Percentiles rank a stretch among this genome's conserved stretches.
Evolutionary conservation across 2,113 vertebrate genomes (phyloP).

Genomic region (Amphiprion percula): DNA sequence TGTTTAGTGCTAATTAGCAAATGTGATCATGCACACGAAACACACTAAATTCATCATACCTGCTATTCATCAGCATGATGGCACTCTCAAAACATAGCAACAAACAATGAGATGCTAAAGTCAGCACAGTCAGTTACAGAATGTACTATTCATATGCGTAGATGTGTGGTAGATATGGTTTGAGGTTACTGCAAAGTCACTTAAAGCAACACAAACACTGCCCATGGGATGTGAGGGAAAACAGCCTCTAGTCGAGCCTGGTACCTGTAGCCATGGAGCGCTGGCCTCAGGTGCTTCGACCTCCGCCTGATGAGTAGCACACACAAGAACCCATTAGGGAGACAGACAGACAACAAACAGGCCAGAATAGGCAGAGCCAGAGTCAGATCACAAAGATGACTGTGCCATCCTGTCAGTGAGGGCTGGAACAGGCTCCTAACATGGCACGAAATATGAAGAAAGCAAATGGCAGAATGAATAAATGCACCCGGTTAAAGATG

Average conservation of each 20-base stretch:
- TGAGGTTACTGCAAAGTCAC: not conserved
- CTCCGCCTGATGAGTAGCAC: slow-evolving; percentile 32
- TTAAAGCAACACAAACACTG: slow-evolving; percentile 20
- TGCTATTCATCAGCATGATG: no score
- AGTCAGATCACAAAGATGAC: slow-evolving; percentile 12
- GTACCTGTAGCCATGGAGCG: slow-evolving; percentile 24
- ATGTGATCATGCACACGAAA: no score
- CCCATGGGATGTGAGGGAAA: not conserved
- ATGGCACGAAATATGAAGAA: slow-evolving; percentile 8
- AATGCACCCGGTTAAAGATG: slow-evolving; percentile 28
- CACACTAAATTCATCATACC: no score
- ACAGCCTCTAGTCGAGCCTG: slow-evolving; percentile 23
- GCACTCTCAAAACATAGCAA: no score
- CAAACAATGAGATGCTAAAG: no score
- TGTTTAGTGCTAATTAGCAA: no score
- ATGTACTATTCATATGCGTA: not conserved
- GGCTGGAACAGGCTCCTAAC: slow-evolving; percentile 5
- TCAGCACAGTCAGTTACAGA: not conserved
- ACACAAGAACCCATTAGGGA: slow-evolving; percentile 57
- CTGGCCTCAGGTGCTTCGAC: slow-evolving; percentile 43
- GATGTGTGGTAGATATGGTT: not conserved
- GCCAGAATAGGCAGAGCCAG: slow-evolving; percentile 18
- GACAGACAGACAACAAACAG: slow-evolving; percentile 40
- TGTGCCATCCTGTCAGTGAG: slow-evolving; percentile 23
- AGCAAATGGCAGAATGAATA: slow-evolving; percentile 48